Evolutionary conservation across 2,113 vertebrate species (phyloP).

Genomic region (Anarhynchus alexandrinus): DNA sequence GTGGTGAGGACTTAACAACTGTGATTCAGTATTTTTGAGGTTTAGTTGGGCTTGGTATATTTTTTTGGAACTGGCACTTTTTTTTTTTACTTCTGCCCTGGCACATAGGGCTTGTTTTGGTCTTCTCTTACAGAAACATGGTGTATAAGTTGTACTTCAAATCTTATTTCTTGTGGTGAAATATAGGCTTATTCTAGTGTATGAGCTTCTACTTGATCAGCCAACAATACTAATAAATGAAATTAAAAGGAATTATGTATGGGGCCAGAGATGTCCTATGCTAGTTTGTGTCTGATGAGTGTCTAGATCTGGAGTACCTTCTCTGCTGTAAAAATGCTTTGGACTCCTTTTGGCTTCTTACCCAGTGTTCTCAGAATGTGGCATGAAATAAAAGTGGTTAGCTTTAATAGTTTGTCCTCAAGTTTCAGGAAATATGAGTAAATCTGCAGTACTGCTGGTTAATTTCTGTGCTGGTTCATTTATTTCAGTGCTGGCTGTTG

Average conservation of each 20-base stretch:
- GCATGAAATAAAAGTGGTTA: not conserved
- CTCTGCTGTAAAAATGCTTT: not conserved
- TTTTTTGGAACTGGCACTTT: not conserved
- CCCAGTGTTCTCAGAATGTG: not conserved
- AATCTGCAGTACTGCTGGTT: not conserved
- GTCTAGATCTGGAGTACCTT: not conserved
- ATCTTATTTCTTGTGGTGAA: not conserved
- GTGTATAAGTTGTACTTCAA: not conserved
- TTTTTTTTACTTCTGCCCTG: not conserved
- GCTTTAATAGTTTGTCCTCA: not conserved
- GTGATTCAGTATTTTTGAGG: not conserved
- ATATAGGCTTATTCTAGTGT: not conserved
- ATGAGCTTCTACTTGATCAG: not conserved
- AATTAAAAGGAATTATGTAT: not conserved
- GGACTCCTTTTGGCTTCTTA: not conserved
- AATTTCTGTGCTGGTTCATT: not conserved
- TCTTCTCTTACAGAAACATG: not conserved
- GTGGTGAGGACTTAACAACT: not conserved
- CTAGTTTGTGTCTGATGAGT: not conserved
- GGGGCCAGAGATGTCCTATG: not conserved
- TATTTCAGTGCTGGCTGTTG: not conserved
- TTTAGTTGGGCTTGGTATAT: not conserved
- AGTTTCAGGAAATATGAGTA: not conserved
- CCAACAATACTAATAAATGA: not conserved
- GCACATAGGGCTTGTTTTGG: not conserved